These are phyloP conservation scores for Sphaerophoria rueppellii DNA, from an alignment of 2,888 invertebrate species.

Conservation along the genomic window DNA sequence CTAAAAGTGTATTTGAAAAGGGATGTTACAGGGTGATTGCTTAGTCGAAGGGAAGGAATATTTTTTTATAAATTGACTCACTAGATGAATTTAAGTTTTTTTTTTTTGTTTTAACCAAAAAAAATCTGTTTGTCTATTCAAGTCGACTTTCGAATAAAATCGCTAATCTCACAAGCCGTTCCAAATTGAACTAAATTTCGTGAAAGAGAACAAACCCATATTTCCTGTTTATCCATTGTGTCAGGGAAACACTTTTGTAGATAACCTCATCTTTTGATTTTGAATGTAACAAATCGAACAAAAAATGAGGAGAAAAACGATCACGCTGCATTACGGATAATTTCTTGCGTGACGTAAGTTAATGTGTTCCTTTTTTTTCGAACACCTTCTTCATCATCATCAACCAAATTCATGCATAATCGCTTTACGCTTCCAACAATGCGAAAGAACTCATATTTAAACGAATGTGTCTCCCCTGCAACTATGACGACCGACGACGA, in stretches of 20 bases:
- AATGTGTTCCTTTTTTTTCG: slow-evolving; percentile 44
- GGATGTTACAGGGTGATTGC: too few relatives aligned
- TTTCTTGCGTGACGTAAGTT: slow-evolving; percentile 56
- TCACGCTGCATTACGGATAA: slow-evolving; percentile 45
- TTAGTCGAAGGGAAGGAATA: too few relatives aligned
- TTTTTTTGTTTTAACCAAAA: too few relatives aligned
- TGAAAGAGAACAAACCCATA: slow-evolving; percentile 27
- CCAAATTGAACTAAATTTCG: slow-evolving; percentile 12
- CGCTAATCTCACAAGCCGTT: background rate
- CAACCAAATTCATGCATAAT: slow-evolving; percentile 69
- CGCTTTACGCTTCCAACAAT: slow-evolving; percentile 60
- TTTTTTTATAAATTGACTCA: too few relatives aligned
- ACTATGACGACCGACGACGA: slow-evolving; percentile 1
- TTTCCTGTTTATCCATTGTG: slow-evolving; percentile 34
- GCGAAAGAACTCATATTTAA: slow-evolving; percentile 7
- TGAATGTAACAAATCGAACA: slow-evolving; percentile 38
- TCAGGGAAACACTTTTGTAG: slow-evolving; percentile 18
- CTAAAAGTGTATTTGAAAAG: too few relatives aligned
- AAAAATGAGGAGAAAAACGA: slow-evolving; percentile 16
- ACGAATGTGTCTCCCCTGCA: slow-evolving; percentile 22
- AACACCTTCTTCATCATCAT: slow-evolving; percentile 58
- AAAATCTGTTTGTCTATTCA: too few relatives aligned
- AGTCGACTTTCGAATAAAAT: background rate
- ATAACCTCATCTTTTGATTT: slow-evolving; percentile 23
- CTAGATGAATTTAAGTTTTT: too few relatives aligned